Conservation (phyloP, 1,140 invertebrate genomes). For the Charaxes varanes region DNA sequence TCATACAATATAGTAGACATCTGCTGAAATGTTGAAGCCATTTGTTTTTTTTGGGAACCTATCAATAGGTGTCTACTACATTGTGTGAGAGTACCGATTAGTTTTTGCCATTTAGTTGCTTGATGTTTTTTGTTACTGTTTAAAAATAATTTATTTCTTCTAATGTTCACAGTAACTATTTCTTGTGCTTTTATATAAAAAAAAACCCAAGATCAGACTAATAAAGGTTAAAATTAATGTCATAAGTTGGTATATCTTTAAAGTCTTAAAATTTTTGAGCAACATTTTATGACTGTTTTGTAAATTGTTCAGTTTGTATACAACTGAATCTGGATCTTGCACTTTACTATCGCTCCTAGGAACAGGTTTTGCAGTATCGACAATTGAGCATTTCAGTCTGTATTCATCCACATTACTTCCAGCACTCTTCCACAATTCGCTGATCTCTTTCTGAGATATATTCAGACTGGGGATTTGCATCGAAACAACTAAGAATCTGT, state of each 20-base stretch:
- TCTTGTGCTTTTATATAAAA: conserved; percentile 5
- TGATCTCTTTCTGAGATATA: conserved; percentile 24
- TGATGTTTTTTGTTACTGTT: too few species aligned
- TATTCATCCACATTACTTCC: conserved; percentile 29
- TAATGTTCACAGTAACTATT: conserved; percentile 4
- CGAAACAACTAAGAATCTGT: conserved; percentile 31
- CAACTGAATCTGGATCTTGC: conserved; percentile 14
- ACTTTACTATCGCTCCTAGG: not conserved
- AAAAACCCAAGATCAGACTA: conserved; percentile 14
- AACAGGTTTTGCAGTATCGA: not conserved
- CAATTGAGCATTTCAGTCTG: conserved; percentile 23
- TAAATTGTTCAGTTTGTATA: conserved; percentile 16
- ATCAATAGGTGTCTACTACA: too few species aligned
- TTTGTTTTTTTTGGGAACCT: too few species aligned
- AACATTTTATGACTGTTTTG: conserved; percentile 19
- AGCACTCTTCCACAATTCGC: conserved; percentile 27
- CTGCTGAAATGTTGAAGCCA: too few species aligned
- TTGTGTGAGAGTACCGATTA: too few species aligned
- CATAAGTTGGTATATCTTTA: conserved; percentile 21
- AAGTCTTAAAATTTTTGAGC: conserved; percentile 12
- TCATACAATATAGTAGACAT: too few species aligned
- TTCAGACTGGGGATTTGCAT: conserved; percentile 24
- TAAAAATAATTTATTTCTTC: too few species aligned
- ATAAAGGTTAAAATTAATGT: conserved; percentile 18
- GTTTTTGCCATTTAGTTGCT: too few species aligned